phyloP scores from a whole-genome alignment of 2,797 vertebrate species.

The Bufotes viridis region DNA sequence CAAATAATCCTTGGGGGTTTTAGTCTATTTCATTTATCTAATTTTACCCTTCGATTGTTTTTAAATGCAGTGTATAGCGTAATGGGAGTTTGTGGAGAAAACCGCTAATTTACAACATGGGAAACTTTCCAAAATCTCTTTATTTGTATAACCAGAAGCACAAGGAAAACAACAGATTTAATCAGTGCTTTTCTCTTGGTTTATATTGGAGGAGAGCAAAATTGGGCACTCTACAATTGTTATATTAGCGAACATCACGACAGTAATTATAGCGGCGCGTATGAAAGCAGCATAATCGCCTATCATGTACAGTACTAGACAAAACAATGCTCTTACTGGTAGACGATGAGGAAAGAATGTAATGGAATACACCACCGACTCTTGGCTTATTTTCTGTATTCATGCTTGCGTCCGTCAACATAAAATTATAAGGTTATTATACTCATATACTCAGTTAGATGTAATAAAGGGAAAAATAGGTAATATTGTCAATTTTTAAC shows the following conservation, averaged over 20 bases:
- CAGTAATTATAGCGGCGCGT: slow-evolving; percentile 26
- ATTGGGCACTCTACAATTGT: slow-evolving; percentile 45
- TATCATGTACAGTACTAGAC: neutral
- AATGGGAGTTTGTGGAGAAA: slow-evolving; percentile 57
- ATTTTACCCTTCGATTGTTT: slow-evolving; percentile 62
- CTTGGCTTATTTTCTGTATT: neutral
- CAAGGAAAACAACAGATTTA: slow-evolving; percentile 56
- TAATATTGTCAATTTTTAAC: neutral
- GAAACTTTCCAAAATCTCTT: slow-evolving; percentile 60
- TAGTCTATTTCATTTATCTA: slow-evolving; percentile 53
- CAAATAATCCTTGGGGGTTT: slow-evolving; percentile 40
- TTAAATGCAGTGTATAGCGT: slow-evolving; percentile 59
- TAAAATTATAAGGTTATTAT: neutral
- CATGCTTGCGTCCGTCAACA: neutral
- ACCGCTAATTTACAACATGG: slow-evolving; percentile 59
- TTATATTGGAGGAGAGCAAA: slow-evolving; percentile 44
- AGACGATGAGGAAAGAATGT: neutral
- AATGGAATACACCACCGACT: neutral
- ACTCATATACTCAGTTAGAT: neutral
- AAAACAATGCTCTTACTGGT: neutral
- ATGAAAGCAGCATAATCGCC: neutral
- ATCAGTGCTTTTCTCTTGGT: slow-evolving; percentile 48
- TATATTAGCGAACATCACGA: slow-evolving; percentile 37
- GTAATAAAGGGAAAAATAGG: neutral
- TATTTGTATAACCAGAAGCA: slow-evolving; percentile 59